Conservation (phyloP, 2,888 invertebrate species). For the Hirtodrosophila alboralis region DNA sequence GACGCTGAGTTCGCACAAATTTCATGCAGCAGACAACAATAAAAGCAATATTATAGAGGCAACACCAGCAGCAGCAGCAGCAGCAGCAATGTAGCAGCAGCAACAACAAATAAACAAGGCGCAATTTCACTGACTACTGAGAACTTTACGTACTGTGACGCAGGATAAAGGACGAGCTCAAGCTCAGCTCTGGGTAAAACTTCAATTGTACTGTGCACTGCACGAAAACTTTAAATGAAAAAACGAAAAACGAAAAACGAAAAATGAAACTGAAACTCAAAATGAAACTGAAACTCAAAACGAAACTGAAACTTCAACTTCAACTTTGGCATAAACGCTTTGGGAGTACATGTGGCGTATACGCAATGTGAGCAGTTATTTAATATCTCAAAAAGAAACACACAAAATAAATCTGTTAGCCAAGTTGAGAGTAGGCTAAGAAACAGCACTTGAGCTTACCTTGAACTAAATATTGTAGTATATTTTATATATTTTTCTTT, state of each 20-base stretch:
- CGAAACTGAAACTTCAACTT: slow-evolving; percentile 16
- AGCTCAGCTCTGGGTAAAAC: slow-evolving; percentile 7
- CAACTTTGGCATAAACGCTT: too few relatives aligned
- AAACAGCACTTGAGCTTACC: slow-evolving; percentile 10
- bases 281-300: slow-evolving; percentile 9
- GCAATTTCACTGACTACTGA: slow-evolving; percentile 79
- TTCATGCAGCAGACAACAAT: slow-evolving; percentile 46
- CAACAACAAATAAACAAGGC: slow-evolving; percentile 65
- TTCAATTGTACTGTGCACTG: slow-evolving; percentile 41
- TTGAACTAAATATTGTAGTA: too few relatives aligned
- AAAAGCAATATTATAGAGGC: slow-evolving; percentile 51
- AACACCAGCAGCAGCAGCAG: slow-evolving; percentile 28
- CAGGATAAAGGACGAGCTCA: slow-evolving; percentile 10
- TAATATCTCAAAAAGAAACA: too few relatives aligned
- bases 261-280: slow-evolving; percentile 18
- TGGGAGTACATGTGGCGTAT: slow-evolving; percentile 52
- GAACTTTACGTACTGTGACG: slow-evolving; percentile 79
- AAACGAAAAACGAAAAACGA: too few relatives aligned
- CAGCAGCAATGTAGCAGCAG: slow-evolving; percentile 55
- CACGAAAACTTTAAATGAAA: slow-evolving; percentile 31
- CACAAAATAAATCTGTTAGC: slow-evolving; percentile 36
- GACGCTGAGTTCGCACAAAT: slow-evolving; percentile 54
- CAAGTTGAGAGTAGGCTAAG: not conserved
- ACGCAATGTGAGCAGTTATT: slow-evolving; percentile 51
- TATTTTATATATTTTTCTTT: too few relatives aligned